Conservation (phyloP, 2,888 invertebrate genomes). For the Petrolisthes cinctipes region DNA sequence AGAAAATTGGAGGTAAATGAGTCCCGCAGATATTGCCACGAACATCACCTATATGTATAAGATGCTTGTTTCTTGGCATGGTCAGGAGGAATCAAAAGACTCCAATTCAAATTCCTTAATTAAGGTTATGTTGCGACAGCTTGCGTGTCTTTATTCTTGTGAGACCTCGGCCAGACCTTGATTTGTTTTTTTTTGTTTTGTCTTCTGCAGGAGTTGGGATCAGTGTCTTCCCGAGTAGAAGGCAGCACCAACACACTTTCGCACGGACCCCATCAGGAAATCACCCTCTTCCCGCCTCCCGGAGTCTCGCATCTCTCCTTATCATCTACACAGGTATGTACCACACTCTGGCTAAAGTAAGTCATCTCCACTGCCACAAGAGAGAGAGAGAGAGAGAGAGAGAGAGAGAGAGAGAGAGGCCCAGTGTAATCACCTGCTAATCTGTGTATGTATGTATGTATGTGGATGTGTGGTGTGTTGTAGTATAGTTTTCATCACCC, state of each 20-base stretch:
- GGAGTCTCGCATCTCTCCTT: conserved; percentile 42
- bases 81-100: too few species aligned
- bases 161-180: too few species aligned
- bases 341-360: neutral
- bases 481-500: neutral
- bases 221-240: conserved; percentile 46
- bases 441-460: conserved; percentile 10
- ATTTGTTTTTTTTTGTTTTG: neutral
- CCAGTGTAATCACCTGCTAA: neutral
- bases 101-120: too few species aligned
- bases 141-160: too few species aligned
- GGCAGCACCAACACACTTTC: conserved; percentile 44
- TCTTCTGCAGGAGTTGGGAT: conserved; percentile 41
- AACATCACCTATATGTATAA: too few species aligned
- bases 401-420: neutral
- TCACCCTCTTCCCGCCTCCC: conserved; percentile 49
- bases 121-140: too few species aligned
- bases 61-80: too few species aligned
- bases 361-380: neutral
- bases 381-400: neutral
- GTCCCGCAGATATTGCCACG: too few species aligned
- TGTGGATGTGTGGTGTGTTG: neutral
- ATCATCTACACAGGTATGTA: conserved; percentile 43
- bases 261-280: conserved; percentile 40
- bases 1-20: too few species aligned